Percentiles rank a stretch among this genome's conserved stretches.
Conservation (phyloP, 2,888 invertebrate genomes). For the Caradrina kadenii region DNA sequence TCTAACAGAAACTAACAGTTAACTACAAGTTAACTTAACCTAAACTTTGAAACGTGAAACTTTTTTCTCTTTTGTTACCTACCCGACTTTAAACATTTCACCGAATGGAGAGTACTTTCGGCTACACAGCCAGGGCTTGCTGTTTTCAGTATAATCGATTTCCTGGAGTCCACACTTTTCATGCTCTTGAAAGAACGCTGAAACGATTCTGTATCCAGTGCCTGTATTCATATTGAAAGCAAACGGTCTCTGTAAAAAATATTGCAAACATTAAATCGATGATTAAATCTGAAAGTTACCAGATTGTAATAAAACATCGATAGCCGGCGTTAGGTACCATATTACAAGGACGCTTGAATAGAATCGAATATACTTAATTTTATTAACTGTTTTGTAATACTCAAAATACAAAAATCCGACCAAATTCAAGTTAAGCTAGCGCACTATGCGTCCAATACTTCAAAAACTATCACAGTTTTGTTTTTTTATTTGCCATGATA, state of each 20-base stretch:
- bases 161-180: slow-evolving; percentile 93
- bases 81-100: slow-evolving; percentile 91
- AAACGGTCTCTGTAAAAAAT: slow-evolving; percentile 86
- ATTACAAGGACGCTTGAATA: too few species aligned
- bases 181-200: slow-evolving; percentile 91
- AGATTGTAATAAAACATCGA: background rate
- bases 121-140: slow-evolving; percentile 89
- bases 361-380: too few species aligned
- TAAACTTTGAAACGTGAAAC: too few species aligned
- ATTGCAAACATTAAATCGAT: background rate
- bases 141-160: slow-evolving; percentile 88
- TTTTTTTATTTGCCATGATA: too few species aligned
- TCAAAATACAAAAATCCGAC: too few species aligned
- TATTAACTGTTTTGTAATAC: too few species aligned
- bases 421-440: too few species aligned
- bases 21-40: too few species aligned
- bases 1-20: background rate
- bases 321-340: too few species aligned
- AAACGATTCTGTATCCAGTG: slow-evolving; percentile 91
- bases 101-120: slow-evolving; percentile 90
- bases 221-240: slow-evolving; percentile 92
- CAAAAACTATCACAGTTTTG: too few species aligned
- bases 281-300: background rate
- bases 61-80: slow-evolving; percentile 26
- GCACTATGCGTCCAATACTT: too few species aligned